These are phyloP conservation scores for Graphium colonna DNA, from an alignment of 2,888 invertebrate species.

Conservation along the genomic window DNA sequence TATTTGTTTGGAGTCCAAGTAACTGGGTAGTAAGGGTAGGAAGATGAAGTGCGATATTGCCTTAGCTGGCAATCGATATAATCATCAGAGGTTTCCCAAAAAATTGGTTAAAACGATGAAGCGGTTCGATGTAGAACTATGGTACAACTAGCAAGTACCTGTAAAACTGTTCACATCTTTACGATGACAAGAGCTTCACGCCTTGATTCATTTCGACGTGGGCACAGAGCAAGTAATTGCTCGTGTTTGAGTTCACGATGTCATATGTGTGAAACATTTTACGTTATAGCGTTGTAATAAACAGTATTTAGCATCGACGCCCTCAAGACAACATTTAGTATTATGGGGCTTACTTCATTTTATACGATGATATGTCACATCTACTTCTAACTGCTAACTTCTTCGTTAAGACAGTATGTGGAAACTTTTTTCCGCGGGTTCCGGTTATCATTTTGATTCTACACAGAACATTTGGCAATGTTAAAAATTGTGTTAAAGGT, in stretches of 20 bases:
- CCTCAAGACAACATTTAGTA: no score
- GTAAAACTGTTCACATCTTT: constrained; percentile 6
- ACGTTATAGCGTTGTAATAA: background rate
- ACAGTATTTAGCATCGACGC: no score
- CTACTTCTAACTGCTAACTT: background rate
- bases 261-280: constrained; percentile 6
- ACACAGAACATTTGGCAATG: no score
- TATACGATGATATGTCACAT: background rate
- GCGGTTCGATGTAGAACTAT: no score
- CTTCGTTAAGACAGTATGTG: background rate
- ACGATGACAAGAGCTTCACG: constrained; percentile 20
- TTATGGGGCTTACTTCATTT: background rate
- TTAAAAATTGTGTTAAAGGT: no score
- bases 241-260: background rate
- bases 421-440: background rate
- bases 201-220: constrained; percentile 12
- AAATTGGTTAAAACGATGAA: no score
- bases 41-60: no score
- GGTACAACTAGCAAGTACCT: background rate
- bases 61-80: no score
- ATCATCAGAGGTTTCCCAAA: no score
- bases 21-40: no score
- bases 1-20: no score
- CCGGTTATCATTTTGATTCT: background rate
- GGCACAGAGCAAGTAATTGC: constrained; percentile 32